A percentile compares a stretch with the other conserved stretches of the same genome.
These are phyloP conservation scores for Pantelozetes paolii DNA, from an alignment of 2,888 invertebrate species.

Conservation along the genomic window DNA sequence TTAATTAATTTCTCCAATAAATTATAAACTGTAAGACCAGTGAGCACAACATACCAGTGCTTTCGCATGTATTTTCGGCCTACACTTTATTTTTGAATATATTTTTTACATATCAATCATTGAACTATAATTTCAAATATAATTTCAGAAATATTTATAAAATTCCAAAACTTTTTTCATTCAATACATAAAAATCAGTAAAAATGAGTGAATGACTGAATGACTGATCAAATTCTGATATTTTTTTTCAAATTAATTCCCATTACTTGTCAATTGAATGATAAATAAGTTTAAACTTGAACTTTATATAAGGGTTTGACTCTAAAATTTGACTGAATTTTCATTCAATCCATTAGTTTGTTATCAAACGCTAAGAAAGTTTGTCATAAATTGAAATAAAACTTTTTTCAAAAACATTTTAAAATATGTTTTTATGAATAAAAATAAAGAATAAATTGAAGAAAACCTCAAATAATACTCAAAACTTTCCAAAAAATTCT, in stretches of 20 bases:
- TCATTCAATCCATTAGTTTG: neutral
- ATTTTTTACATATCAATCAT: slow-evolving; percentile 3
- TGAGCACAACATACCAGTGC: neutral
- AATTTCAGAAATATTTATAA: neutral
- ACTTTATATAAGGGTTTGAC: too few relatives aligned
- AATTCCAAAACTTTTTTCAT: neutral
- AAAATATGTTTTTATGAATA: neutral
- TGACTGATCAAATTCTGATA: neutral
- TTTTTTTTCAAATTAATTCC: neutral
- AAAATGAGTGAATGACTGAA: neutral
- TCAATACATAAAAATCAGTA: neutral
- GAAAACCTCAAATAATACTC: neutral
- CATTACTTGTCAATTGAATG: slow-evolving; percentile 9
- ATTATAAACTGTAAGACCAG: too few relatives aligned
- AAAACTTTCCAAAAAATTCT: neutral
- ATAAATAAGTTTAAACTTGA: neutral
- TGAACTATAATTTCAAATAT: neutral
- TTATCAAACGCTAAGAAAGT: neutral
- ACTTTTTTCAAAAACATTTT: neutral
- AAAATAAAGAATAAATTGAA: neutral
- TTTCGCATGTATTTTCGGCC: neutral
- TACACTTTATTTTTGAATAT: slow-evolving; percentile 15
- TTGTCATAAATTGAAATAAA: neutral
- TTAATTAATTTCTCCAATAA: neutral
- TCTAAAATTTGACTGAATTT: neutral